Evolutionary conservation across 2,888 invertebrate genomes (phyloP).

Genomic region (Parnassius mnemosyne): DNA sequence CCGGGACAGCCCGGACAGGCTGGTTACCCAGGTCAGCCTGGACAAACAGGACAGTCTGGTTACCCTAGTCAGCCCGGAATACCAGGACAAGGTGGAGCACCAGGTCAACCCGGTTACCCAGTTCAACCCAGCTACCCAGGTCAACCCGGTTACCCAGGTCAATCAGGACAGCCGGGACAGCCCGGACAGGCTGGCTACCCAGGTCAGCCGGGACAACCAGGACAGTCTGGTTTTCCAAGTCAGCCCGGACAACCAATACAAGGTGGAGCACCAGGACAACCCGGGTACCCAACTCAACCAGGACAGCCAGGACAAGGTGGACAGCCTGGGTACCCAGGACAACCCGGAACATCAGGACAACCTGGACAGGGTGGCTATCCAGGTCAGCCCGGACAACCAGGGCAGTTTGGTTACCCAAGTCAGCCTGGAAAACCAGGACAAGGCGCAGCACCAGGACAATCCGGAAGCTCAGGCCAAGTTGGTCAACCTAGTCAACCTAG

Average conservation of each 20-base stretch:
- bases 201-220: conserved; percentile 39
- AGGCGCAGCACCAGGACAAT: conserved; percentile 40
- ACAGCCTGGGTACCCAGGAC: conserved; percentile 51
- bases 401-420: conserved; percentile 35
- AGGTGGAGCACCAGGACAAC: conserved; percentile 36
- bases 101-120: conserved; percentile 36
- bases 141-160: conserved; percentile 50
- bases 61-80: conserved; percentile 22
- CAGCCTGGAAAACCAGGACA: conserved; percentile 69
- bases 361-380: conserved; percentile 31
- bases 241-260: conserved; percentile 51
- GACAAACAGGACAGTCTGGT: conserved; percentile 37
- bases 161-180: conserved; percentile 16
- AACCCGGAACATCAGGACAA: conserved; percentile 37
- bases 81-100: conserved; percentile 48
- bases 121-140: conserved; percentile 31
- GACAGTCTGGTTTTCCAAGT: conserved; percentile 41
- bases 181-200: conserved; percentile 40
- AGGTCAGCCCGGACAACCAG: conserved; percentile 29
- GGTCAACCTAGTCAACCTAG: conserved; percentile 50
- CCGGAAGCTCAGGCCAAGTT: conserved; percentile 41
- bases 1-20: conserved; percentile 31
- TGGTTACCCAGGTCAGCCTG: conserved; percentile 39
- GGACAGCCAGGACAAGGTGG: conserved; percentile 34
- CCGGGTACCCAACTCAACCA: conserved; percentile 32